These are phyloP conservation scores for Volucella bombylans DNA, from an alignment of 2,888 invertebrate species.

Conservation along the genomic window DNA sequence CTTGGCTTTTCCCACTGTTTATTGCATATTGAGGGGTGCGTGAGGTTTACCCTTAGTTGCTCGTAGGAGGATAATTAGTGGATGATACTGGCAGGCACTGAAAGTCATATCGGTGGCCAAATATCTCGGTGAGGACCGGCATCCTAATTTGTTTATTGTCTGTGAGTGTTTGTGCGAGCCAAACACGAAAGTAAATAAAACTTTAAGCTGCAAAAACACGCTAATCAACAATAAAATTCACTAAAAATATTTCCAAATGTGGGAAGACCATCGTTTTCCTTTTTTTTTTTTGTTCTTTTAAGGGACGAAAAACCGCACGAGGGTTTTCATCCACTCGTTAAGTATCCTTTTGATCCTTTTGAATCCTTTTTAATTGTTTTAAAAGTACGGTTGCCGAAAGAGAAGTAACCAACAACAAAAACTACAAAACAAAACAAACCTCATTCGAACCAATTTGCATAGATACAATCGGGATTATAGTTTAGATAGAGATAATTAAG, in stretches of 20 bases:
- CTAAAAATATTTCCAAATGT: slow-evolving; percentile 24
- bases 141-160: slow-evolving; percentile 63
- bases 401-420: slow-evolving; percentile 23
- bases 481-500: slow-evolving; percentile 51
- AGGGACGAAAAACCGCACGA: slow-evolving; percentile 17
- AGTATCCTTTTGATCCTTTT: slow-evolving; percentile 31
- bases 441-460: slow-evolving; percentile 58
- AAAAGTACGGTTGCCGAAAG: slow-evolving; percentile 38
- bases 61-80: slow-evolving; percentile 46
- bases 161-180: slow-evolving; percentile 36
- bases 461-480: slow-evolving; percentile 15
- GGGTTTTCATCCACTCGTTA: slow-evolving; percentile 30
- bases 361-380: slow-evolving; percentile 54
- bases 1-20: slow-evolving; percentile 21
- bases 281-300: background rate
- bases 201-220: slow-evolving; percentile 13
- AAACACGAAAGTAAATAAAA: slow-evolving; percentile 37
- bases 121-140: slow-evolving; percentile 16
- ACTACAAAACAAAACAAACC: slow-evolving; percentile 17
- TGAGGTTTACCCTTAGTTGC: slow-evolving; percentile 8
- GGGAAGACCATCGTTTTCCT: background rate
- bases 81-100: slow-evolving; percentile 17
- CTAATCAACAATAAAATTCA: slow-evolving; percentile 47
- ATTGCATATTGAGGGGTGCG: slow-evolving; percentile 19
- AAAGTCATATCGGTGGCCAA: slow-evolving; percentile 42